Conservation (phyloP, 2,888 invertebrate species). For the Lycophotia porphyrea region DNA sequence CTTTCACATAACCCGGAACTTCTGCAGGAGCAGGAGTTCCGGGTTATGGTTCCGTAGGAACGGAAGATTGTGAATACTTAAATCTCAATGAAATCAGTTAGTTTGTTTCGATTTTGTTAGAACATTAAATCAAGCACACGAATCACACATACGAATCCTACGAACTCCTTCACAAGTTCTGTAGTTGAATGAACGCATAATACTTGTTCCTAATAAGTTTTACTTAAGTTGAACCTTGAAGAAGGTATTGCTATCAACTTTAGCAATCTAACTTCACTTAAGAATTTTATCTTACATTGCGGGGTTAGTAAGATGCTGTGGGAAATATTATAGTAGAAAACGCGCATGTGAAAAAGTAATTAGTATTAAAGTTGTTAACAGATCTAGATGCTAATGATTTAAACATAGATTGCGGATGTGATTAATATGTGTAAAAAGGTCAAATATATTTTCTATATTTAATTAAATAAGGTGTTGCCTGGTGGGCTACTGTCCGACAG, state of each 20-base stretch:
- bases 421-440: neutral
- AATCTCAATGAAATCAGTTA: no score
- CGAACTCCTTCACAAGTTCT: conserved; percentile 6
- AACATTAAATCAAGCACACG: neutral
- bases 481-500: no score
- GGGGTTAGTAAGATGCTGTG: fast-evolving
- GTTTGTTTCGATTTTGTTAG: no score
- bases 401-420: neutral
- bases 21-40: no score
- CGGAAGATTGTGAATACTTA: no score
- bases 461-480: no score
- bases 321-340: neutral
- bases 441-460: no score
- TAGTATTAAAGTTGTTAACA: neutral
- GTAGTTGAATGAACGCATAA: conserved; percentile 41
- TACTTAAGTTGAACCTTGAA: conserved; percentile 44
- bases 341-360: neutral
- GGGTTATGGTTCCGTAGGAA: no score
- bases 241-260: conserved; percentile 23
- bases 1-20: no score
- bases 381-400: conserved; percentile 1
- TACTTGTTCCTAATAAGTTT: conserved; percentile 41
- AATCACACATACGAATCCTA: neutral
- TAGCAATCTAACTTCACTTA: conserved; percentile 26
- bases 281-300: neutral